Conservation (phyloP, 2,888 invertebrate species). For the Meteorus colon region DNA sequence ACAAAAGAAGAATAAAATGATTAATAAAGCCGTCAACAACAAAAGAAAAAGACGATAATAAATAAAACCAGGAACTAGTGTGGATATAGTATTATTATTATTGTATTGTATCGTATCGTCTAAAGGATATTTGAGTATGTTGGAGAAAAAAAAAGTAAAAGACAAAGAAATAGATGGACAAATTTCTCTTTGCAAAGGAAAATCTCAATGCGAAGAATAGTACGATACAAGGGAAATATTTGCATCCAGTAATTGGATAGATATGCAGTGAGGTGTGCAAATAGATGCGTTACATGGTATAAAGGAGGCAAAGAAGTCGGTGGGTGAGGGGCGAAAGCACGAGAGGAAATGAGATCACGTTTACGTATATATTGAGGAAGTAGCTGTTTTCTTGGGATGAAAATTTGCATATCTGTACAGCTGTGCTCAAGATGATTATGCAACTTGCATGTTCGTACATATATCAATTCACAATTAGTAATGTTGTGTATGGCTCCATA, state of each 20-base stretch:
- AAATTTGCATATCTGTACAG: not conserved
- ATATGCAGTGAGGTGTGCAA: constrained; percentile 44
- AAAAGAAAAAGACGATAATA: not conserved
- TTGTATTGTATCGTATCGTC: no score
- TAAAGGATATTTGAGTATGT: no score
- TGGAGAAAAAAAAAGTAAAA: not conserved
- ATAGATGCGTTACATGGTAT: constrained; percentile 19
- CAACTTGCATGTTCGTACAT: not conserved
- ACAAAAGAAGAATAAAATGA: constrained; percentile 20
- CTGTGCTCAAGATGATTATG: not conserved
- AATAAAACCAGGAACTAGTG: no score
- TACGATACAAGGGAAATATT: constrained; percentile 41
- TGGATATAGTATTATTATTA: no score
- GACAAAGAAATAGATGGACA: not conserved
- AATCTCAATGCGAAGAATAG: constrained; percentile 6
- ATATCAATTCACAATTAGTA: no score
- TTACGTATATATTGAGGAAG: not conserved
- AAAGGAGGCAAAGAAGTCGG: not conserved
- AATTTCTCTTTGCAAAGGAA: constrained; percentile 7
- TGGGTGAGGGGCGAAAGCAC: not conserved
- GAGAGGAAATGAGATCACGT: constrained; percentile 7
- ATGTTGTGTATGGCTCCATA: no score
- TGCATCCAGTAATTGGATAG: constrained; percentile 55
- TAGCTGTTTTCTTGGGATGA: not conserved
- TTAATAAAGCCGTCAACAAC: not conserved